A percentile compares a stretch with the other conserved stretches of the same genome.
These are phyloP conservation scores for Crotalus viridis DNA, from an alignment of 2,113 vertebrate species.

Conservation along the genomic window DNA sequence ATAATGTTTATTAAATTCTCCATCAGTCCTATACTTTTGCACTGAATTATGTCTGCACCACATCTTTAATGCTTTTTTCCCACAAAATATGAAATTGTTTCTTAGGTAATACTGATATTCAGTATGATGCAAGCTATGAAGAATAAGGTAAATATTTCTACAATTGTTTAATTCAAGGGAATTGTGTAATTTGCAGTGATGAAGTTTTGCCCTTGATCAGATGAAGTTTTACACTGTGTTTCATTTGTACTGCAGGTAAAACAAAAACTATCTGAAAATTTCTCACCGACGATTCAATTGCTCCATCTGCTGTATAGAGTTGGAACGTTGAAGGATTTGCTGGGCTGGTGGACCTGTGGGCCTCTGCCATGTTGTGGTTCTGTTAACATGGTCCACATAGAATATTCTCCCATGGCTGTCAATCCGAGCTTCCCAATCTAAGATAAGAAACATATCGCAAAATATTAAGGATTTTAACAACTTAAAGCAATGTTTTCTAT, in stretches of 20 bases:
- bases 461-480: background rate
- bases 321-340: constrained; percentile 93
- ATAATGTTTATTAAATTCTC: background rate
- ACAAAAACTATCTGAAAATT: background rate
- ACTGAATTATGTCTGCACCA: background rate
- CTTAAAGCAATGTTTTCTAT: background rate
- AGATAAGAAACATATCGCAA: constrained; percentile 10
- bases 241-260: background rate
- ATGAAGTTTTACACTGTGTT: background rate
- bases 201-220: too few relatives aligned
- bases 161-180: background rate
- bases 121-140: background rate
- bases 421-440: constrained; percentile 98
- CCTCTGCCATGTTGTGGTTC: constrained; percentile 97
- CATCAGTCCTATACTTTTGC: background rate
- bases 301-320: constrained; percentile 99
- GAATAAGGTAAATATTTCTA: background rate
- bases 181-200: background rate
- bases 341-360: constrained; percentile 92
- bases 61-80: background rate
- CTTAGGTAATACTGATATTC: background rate
- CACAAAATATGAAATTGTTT: background rate
- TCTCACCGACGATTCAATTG: constrained; percentile 94
- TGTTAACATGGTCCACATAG: constrained; percentile 97
- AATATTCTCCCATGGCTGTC: constrained; percentile 98